Conservation (phyloP, 2,888 invertebrate species). For the Ennomos erosarius region DNA sequence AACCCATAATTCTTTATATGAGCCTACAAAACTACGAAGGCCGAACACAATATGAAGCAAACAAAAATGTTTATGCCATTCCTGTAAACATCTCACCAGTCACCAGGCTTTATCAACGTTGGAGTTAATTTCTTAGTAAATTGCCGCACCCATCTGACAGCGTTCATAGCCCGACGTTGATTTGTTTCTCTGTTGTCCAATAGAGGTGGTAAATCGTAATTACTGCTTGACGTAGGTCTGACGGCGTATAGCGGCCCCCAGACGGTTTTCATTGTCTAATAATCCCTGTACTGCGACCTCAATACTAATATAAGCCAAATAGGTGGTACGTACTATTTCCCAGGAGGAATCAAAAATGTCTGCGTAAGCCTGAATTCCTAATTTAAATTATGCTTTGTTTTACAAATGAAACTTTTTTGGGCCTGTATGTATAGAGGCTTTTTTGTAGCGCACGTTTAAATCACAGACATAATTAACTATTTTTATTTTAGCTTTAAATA, state of each 20-base stretch:
- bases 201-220: slow-evolving; percentile 65
- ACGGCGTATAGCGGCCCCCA: slow-evolving; percentile 39
- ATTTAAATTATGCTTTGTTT: slow-evolving; percentile 14
- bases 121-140: slow-evolving; percentile 35
- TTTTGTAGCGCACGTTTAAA: too few species aligned
- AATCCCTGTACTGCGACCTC: slow-evolving; percentile 12
- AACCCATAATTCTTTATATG: too few species aligned
- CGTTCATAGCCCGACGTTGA: slow-evolving; percentile 49
- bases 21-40: too few species aligned
- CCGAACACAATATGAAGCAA: too few species aligned
- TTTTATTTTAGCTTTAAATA: too few species aligned
- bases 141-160: slow-evolving; percentile 22
- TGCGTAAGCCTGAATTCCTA: slow-evolving; percentile 10
- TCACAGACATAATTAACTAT: too few species aligned
- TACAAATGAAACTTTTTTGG: background rate
- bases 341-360: background rate
- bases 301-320: slow-evolving; percentile 5
- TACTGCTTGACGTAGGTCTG: slow-evolving; percentile 63
- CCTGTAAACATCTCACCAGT: slow-evolving; percentile 15
- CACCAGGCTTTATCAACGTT: slow-evolving; percentile 19
- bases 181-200: slow-evolving; percentile 60
- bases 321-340: background rate
- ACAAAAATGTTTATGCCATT: slow-evolving; percentile 2
- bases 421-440: too few species aligned
- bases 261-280: slow-evolving; percentile 39